phyloP scores from a whole-genome alignment of 92 coral and sea anemone genomes.

The Heteractis magnifica region DNA sequence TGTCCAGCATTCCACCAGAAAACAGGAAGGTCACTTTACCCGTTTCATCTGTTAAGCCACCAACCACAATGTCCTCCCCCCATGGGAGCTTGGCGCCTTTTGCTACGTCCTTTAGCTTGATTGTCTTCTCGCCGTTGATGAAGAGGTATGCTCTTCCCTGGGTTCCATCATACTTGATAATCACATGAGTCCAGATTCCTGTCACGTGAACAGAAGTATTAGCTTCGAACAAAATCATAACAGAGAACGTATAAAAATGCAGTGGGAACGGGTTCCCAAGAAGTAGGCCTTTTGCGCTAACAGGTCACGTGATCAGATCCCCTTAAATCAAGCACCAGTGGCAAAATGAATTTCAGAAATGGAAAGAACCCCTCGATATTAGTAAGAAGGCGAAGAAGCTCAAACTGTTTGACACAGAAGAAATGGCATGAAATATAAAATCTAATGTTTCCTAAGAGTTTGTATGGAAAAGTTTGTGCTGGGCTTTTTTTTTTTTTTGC shows the following conservation, averaged over 20 bases:
- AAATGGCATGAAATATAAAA: no score
- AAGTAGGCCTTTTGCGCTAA: no score
- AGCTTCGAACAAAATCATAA: background rate
- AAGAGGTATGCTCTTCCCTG: slow-evolving; percentile 64
- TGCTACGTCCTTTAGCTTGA: slow-evolving; percentile 29
- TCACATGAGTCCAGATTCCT: slow-evolving; percentile 76
- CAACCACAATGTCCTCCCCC: slow-evolving; percentile 53
- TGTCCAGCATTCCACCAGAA: slow-evolving; percentile 45
- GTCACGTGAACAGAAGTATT: background rate
- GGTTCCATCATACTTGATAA: slow-evolving; percentile 52
- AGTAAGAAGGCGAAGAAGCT: no score
- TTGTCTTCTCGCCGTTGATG: slow-evolving; percentile 57
- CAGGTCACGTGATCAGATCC: no score
- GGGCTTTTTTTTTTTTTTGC: no score
- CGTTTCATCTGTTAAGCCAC: slow-evolving; percentile 49
- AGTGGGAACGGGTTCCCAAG: no score
- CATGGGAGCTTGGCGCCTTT: slow-evolving; percentile 57
- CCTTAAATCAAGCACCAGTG: no score
- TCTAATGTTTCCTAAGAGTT: no score
- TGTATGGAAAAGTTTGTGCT: no score
- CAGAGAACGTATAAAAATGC: background rate
- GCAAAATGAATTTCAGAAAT: no score
- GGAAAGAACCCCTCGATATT: no score
- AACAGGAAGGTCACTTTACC: slow-evolving; percentile 20
- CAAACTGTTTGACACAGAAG: no score